Conservation (phyloP, 2,797 vertebrate species). For the Cyclopterus lumpus region DNA sequence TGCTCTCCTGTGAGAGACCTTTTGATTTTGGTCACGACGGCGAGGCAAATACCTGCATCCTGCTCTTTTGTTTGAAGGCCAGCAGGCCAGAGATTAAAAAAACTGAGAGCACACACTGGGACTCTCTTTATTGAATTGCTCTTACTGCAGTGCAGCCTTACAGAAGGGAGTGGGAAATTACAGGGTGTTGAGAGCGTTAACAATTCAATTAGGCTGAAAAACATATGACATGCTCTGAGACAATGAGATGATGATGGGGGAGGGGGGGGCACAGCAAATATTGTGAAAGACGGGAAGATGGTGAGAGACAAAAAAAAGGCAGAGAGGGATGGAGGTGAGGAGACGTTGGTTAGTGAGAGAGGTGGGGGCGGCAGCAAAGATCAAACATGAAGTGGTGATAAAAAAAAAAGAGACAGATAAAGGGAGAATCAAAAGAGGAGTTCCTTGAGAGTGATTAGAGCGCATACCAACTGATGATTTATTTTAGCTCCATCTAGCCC, state of each 20-base stretch:
- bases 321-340: constrained; percentile 38
- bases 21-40: constrained; percentile 32
- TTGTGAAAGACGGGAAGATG: constrained; percentile 31
- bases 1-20: constrained; percentile 7
- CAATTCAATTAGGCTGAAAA: constrained; percentile 31
- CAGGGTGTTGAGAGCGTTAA: constrained; percentile 38
- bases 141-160: constrained; percentile 4
- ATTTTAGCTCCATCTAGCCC: constrained; percentile 36
- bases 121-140: constrained; percentile 28
- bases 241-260: constrained; percentile 43
- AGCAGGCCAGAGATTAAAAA: constrained; percentile 34
- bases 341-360: constrained; percentile 12
- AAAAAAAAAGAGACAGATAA: constrained; percentile 22
- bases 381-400: constrained; percentile 44
- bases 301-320: constrained; percentile 21
- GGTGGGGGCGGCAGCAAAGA: constrained; percentile 36
- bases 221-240: constrained; percentile 40
- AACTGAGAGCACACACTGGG: constrained; percentile 14
- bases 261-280: constrained; percentile 56
- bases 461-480: constrained; percentile 41
- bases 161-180: constrained; percentile 44
- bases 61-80: constrained; percentile 50
- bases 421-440: constrained; percentile 37
- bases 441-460: constrained; percentile 48
- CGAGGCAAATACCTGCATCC: constrained; percentile 48